Percentiles rank a stretch among this genome's conserved stretches.
Conservation (phyloP, 2,113 vertebrate genomes). For the Dipodomys ordii region DNA sequence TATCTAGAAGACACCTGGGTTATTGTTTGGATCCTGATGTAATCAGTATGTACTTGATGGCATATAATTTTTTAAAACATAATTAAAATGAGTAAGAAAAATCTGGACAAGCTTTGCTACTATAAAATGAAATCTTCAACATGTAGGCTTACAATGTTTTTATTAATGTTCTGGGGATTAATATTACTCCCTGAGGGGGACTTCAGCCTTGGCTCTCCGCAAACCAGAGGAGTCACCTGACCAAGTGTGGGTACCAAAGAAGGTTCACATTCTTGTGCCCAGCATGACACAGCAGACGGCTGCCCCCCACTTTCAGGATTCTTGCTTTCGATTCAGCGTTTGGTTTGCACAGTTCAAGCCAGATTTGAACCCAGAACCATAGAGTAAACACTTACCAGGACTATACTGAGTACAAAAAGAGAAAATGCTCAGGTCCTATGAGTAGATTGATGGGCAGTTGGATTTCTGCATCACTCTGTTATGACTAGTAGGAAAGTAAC, state of each 20-base stretch:
- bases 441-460: background rate
- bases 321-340: background rate
- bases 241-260: background rate
- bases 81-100: conserved; percentile 79
- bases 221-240: background rate
- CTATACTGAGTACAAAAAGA: background rate
- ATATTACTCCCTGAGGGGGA: background rate
- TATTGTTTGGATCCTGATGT: conserved; percentile 69
- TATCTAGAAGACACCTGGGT: conserved; percentile 29
- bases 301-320: background rate
- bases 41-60: conserved; percentile 63
- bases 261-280: background rate
- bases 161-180: conserved; percentile 4
- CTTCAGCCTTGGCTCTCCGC: background rate
- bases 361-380: background rate
- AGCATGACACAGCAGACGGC: accelerated
- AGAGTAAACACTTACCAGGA: background rate
- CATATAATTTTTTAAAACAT: conserved; percentile 71
- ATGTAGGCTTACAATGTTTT: conserved; percentile 63
- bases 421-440: background rate
- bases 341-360: background rate
- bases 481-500: background rate
- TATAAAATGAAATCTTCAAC: conserved; percentile 75
- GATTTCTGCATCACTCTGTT: background rate
- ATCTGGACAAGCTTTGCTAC: conserved; percentile 61